Percentiles rank a stretch among this genome's conserved stretches.
These are phyloP conservation scores for Orestias chungarensis DNA, from an alignment of 2,797 vertebrate genomes.

Conservation along the genomic window DNA sequence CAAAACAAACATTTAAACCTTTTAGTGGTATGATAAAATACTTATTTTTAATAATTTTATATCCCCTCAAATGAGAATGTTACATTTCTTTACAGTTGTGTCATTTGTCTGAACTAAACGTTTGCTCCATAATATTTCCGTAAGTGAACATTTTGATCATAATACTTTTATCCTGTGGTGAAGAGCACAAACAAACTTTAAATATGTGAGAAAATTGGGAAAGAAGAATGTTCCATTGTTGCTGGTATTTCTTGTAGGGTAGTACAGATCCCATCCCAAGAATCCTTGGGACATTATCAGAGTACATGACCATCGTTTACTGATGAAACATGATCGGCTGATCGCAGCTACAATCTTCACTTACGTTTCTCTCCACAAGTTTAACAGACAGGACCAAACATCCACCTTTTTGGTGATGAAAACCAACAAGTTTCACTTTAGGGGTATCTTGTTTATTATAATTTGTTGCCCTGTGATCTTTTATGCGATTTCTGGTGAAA, in stretches of 20 bases:
- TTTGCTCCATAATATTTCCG: not conserved
- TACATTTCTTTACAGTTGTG: not conserved
- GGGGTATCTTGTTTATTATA: slow-evolving; percentile 1
- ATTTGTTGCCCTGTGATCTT: not conserved
- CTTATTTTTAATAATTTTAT: not conserved
- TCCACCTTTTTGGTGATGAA: not conserved
- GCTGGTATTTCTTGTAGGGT: not conserved
- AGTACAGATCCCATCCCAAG: not conserved
- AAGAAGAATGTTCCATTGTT: not conserved
- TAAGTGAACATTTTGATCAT: not conserved
- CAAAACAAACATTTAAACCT: not conserved
- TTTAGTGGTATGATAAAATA: not conserved
- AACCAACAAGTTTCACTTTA: not conserved
- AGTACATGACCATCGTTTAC: not conserved
- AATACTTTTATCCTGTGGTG: not conserved
- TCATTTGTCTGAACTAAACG: not conserved
- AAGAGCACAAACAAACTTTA: not conserved
- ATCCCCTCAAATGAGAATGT: not conserved
- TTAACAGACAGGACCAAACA: not conserved
- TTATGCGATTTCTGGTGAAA: not conserved
- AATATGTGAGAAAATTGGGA: not conserved
- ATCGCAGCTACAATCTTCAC: not conserved
- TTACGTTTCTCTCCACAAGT: no score
- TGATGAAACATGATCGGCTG: not conserved
- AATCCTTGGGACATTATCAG: not conserved